These are phyloP conservation scores for Diachrysia chrysitis DNA, from an alignment of 2,888 invertebrate species.

Conservation along the genomic window DNA sequence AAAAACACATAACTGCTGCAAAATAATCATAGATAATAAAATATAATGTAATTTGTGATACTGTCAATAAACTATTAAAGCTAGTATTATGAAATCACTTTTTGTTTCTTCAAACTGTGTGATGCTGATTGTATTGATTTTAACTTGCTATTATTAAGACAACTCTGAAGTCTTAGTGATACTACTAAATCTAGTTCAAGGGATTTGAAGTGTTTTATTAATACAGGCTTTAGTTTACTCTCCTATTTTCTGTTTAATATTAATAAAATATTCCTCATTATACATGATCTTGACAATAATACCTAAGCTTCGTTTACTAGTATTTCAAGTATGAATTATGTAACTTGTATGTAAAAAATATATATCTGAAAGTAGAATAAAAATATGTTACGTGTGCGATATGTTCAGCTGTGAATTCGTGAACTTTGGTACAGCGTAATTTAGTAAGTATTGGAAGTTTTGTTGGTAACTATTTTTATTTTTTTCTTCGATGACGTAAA, in stretches of 20 bases:
- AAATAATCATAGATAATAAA: slow-evolving; percentile 47
- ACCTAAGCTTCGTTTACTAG: too few relatives aligned
- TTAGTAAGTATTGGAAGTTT: too few relatives aligned
- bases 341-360: too few relatives aligned
- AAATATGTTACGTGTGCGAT: not conserved
- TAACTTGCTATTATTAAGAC: not conserved
- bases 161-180: too few relatives aligned
- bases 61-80: slow-evolving; percentile 59
- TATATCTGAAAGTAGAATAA: too few relatives aligned
- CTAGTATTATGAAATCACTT: slow-evolving; percentile 10
- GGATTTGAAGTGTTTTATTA: slow-evolving; percentile 6
- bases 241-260: not conserved
- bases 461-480: not conserved
- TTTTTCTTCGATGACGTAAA: not conserved
- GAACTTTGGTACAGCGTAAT: not conserved
- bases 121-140: not conserved
- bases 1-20: slow-evolving; percentile 81
- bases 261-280: too few relatives aligned
- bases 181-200: too few relatives aligned
- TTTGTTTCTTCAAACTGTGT: not conserved
- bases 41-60: slow-evolving; percentile 65
- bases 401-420: not conserved
- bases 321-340: too few relatives aligned
- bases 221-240: not conserved
- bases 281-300: too few relatives aligned